Conservation (phyloP, 2,113 vertebrate species). For the Cryptotis parvus region DNA sequence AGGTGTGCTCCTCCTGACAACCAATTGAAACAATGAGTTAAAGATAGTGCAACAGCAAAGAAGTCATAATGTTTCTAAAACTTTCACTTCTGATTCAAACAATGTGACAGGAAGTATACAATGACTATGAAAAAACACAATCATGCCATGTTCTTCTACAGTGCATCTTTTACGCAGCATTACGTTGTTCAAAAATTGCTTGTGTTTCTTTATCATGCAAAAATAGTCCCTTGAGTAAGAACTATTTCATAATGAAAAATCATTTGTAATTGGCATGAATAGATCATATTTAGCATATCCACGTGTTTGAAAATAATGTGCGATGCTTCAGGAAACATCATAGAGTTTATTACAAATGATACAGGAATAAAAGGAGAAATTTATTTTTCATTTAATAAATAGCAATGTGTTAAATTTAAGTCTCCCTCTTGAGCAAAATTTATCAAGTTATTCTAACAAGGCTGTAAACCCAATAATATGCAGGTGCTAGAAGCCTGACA, state of each 20-base stretch:
- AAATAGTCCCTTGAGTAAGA: conserved; percentile 28
- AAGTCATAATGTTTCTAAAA: background rate
- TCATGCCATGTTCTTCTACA: background rate
- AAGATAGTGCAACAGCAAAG: too few relatives aligned
- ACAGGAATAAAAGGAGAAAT: background rate
- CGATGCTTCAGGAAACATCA: background rate
- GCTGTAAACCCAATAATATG: conserved; percentile 29
- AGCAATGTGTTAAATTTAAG: background rate
- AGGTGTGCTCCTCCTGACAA: too few relatives aligned
- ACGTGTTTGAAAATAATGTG: conserved; percentile 10
- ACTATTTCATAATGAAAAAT: background rate
- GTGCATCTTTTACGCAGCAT: background rate
- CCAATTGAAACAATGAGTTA: too few relatives aligned
- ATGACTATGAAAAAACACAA: background rate
- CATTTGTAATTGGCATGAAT: background rate
- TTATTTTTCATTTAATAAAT: conserved; percentile 31
- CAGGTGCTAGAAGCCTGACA: conserved; percentile 33
- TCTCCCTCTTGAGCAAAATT: conserved; percentile 20
- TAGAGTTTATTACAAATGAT: background rate
- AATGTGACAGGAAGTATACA: background rate
- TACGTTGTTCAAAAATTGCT: background rate
- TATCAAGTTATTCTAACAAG: conserved; percentile 46
- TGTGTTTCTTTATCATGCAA: background rate
- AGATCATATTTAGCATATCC: background rate
- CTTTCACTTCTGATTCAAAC: background rate